These are phyloP conservation scores for Acanthurus tractus DNA, from an alignment of 2,797 vertebrate genomes.

Conservation along the genomic window DNA sequence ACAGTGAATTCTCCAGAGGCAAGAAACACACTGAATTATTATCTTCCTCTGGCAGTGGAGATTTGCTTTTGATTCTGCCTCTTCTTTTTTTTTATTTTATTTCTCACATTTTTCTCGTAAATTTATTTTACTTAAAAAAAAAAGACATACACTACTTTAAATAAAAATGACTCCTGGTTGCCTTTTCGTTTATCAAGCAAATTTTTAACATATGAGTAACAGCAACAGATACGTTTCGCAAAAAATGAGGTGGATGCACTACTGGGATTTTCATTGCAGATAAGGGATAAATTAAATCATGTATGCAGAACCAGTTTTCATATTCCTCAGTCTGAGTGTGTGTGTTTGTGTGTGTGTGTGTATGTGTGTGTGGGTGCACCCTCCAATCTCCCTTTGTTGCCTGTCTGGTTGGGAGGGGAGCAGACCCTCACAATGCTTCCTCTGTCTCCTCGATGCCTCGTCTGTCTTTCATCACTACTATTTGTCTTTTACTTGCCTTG, in stretches of 20 bases:
- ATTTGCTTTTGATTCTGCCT: neutral
- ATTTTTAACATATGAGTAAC: neutral
- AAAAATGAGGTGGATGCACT: slow-evolving; percentile 27
- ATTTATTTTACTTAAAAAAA: neutral
- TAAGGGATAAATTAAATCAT: slow-evolving; percentile 56
- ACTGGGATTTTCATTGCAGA: slow-evolving; percentile 46
- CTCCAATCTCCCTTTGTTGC: slow-evolving; percentile 70
- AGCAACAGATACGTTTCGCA: slow-evolving; percentile 12
- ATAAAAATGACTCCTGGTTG: neutral
- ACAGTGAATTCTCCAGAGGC: slow-evolving; percentile 14
- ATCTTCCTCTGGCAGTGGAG: neutral
- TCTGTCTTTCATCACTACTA: slow-evolving; percentile 57
- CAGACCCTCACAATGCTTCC: slow-evolving; percentile 73
- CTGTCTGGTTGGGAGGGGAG: slow-evolving; percentile 63
- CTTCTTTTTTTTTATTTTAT: neutral
- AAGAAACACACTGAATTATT: neutral
- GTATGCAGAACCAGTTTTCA: slow-evolving; percentile 51
- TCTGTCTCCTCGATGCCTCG: slow-evolving; percentile 63
- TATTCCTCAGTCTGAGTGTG: slow-evolving; percentile 24
- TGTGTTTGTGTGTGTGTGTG: slow-evolving; percentile 9
- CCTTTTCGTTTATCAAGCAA: neutral
- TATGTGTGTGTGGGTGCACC: slow-evolving; percentile 17
- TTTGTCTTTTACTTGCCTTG: slow-evolving; percentile 32
- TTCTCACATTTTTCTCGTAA: neutral
- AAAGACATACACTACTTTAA: neutral